These are phyloP conservation scores for Thermophis baileyi DNA, from an alignment of 2,113 vertebrate genomes.

Conservation along the genomic window DNA sequence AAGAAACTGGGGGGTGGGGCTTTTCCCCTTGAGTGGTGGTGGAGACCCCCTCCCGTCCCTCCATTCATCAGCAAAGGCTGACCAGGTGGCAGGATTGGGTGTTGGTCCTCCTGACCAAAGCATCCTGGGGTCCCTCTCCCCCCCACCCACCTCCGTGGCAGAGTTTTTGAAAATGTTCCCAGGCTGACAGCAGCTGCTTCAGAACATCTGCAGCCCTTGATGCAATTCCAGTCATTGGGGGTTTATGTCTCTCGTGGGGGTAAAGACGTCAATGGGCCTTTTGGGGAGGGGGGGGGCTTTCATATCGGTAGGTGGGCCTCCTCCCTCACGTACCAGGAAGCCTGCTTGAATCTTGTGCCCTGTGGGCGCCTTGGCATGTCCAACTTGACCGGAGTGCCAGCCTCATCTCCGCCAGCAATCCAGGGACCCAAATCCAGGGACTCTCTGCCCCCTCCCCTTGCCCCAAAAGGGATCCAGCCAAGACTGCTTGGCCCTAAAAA, in stretches of 20 bases:
- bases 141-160: conserved; percentile 16
- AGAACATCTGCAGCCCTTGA: conserved; percentile 56
- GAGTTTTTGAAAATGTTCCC: conserved; percentile 46
- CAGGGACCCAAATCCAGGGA: not conserved
- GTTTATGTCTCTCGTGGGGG: conserved; percentile 36
- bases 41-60: not conserved
- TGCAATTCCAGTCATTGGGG: conserved; percentile 10
- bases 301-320: not conserved
- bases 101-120: conserved; percentile 57
- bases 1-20: not conserved
- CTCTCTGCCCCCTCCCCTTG: too few species aligned
- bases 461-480: not conserved
- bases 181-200: conserved; percentile 58
- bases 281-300: not conserved
- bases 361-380: too few species aligned
- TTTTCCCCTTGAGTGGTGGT: too few species aligned
- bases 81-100: conserved; percentile 41
- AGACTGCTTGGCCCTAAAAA: not conserved
- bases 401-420: not conserved
- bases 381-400: not conserved
- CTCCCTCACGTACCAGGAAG: not conserved
- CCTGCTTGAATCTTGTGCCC: too few species aligned
- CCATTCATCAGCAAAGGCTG: conserved; percentile 33
- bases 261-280: not conserved
- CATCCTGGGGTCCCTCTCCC: conserved; percentile 11